Conservation (phyloP, 2,113 vertebrate species). For the Brachyhypopomus gauderio region DNA sequence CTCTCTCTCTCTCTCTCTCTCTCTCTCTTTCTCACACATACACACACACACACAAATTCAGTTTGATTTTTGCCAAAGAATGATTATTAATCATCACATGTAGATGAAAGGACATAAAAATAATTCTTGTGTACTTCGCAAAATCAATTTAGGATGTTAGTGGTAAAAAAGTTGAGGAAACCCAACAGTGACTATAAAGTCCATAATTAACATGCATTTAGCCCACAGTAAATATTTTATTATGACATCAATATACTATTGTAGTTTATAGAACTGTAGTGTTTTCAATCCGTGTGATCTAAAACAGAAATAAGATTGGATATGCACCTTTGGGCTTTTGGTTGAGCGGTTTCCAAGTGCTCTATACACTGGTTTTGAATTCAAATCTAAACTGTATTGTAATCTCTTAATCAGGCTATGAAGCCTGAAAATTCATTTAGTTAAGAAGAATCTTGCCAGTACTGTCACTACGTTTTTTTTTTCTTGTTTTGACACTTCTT, state of each 20-base stretch:
- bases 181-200: not conserved
- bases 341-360: too few species aligned
- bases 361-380: too few species aligned
- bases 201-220: not conserved
- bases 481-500: not conserved
- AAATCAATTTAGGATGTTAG: too few species aligned
- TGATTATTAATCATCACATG: not conserved
- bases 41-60: conserved; percentile 25
- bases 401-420: too few species aligned
- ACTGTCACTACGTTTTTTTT: not conserved
- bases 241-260: not conserved
- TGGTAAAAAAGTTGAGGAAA: too few species aligned
- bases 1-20: not conserved
- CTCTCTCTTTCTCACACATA: not conserved
- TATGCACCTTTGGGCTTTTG: too few species aligned
- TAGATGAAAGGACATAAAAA: too few species aligned
- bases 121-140: too few species aligned
- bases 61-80: conserved; percentile 15
- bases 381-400: too few species aligned
- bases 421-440: too few species aligned
- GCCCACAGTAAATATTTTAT: not conserved
- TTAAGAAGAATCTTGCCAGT: too few species aligned
- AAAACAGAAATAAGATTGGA: not conserved
- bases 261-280: not conserved
- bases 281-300: not conserved